A percentile compares a stretch with the other conserved stretches of the same genome.
Conservation (phyloP, 2,888 invertebrate species). For the Leptinotarsa peninsularis region DNA sequence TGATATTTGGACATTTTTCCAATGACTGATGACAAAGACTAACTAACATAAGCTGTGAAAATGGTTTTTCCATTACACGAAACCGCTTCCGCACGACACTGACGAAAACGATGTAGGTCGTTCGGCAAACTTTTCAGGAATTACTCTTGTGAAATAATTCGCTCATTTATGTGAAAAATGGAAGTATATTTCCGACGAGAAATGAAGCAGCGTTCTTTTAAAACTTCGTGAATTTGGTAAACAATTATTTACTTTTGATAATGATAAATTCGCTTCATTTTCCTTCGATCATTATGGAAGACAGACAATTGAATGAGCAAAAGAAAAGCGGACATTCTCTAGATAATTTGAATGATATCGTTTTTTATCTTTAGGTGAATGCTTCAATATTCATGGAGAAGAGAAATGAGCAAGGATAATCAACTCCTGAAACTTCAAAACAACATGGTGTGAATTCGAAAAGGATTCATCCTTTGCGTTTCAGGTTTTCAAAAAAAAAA, state of each 20-base stretch:
- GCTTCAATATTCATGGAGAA: too few species aligned
- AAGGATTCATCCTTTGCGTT: too few species aligned
- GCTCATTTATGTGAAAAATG: conserved; percentile 30
- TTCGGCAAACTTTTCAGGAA: conserved; percentile 24
- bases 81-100: conserved; percentile 27
- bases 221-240: conserved; percentile 15
- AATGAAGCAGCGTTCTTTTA: conserved; percentile 10
- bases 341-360: background rate
- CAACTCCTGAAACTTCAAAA: too few species aligned
- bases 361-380: too few species aligned
- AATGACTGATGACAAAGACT: too few species aligned
- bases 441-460: too few species aligned
- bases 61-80: conserved; percentile 23
- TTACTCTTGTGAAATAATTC: conserved; percentile 25
- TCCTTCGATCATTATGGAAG: conserved; percentile 1
- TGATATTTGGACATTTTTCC: too few species aligned
- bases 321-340: background rate
- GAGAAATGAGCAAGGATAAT: too few species aligned
- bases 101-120: conserved; percentile 26
- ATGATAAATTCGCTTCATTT: conserved; percentile 12
- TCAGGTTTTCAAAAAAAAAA: too few species aligned
- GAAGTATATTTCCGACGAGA: conserved; percentile 16
- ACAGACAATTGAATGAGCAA: background rate
- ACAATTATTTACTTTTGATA: conserved; percentile 21
- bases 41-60: background rate